phyloP scores from a whole-genome alignment of 2,113 vertebrate species.

The Chaetodon auriga region DNA sequence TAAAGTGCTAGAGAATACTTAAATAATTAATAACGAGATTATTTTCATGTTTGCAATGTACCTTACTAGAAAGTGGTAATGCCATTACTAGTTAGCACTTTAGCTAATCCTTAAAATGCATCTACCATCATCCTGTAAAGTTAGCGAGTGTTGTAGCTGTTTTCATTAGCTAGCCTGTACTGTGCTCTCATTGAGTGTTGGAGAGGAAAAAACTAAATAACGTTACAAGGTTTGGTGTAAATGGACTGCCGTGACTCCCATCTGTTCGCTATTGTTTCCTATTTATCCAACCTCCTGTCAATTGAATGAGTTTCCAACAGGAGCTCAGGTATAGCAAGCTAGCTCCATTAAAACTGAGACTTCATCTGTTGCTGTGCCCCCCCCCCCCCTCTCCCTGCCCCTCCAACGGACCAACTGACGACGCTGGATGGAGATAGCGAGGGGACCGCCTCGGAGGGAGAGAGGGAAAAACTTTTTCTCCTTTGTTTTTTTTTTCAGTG shows the following conservation, averaged over 20 bases:
- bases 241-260: neutral
- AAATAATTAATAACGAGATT: neutral
- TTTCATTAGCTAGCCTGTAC: too few species aligned
- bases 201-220: too few species aligned
- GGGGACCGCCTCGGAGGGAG: constrained; percentile 32
- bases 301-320: neutral
- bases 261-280: too few species aligned
- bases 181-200: too few species aligned
- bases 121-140: neutral
- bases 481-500: constrained; percentile 56
- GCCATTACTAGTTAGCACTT: neutral
- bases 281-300: neutral
- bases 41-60: neutral
- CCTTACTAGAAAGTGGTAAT: neutral
- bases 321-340: neutral
- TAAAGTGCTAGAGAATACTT: neutral
- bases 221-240: neutral
- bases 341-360: neutral
- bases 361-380: neutral
- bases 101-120: neutral
- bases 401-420: constrained; percentile 49
- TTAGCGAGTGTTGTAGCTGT: too few species aligned
- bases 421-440: constrained; percentile 40
- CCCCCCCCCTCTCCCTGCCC: neutral
- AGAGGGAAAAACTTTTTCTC: constrained; percentile 40